Percentiles rank a stretch among this genome's conserved stretches.
Evolutionary conservation across 2,888 invertebrate species (phyloP).

Genomic region (Tinea semifulvella): DNA sequence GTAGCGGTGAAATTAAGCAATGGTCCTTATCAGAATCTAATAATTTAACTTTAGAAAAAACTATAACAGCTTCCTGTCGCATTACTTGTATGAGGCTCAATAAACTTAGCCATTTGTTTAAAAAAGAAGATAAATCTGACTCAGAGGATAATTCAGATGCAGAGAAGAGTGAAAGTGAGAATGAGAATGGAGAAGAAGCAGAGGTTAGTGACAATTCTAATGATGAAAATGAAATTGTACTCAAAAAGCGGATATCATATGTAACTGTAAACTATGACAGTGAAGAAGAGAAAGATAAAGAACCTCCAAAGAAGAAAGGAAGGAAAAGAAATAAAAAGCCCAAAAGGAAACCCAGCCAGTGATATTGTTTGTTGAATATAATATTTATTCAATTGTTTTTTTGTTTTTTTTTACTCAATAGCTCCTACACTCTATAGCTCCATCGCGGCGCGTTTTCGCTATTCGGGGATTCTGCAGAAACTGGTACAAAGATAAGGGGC

Average conservation of each 20-base stretch:
- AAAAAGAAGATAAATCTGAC: slow-evolving; percentile 7
- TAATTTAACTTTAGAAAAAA: slow-evolving; percentile 61
- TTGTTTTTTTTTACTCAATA: no score
- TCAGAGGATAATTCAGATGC: slow-evolving; percentile 29
- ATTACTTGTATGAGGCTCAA: slow-evolving; percentile 76
- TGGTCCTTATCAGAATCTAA: slow-evolving; percentile 61
- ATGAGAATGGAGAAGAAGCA: background rate
- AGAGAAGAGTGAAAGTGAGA: slow-evolving; percentile 21
- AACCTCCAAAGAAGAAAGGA: slow-evolving; percentile 41
- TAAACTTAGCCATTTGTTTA: slow-evolving; percentile 33
- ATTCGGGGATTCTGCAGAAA: no score
- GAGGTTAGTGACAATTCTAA: background rate
- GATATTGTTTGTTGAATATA: slow-evolving; percentile 5
- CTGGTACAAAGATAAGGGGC: no score
- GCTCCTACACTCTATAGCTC: no score
- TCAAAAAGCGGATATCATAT: slow-evolving; percentile 24
- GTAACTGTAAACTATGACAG: slow-evolving; percentile 49
- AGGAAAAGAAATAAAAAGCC: slow-evolving; percentile 42
- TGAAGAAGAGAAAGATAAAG: slow-evolving; percentile 30
- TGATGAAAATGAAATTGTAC: background rate
- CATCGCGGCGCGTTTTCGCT: no score
- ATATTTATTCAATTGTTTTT: no score
- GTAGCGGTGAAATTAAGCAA: slow-evolving; percentile 80
- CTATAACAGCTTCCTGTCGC: slow-evolving; percentile 73
- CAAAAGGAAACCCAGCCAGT: slow-evolving; percentile 30